Base-by-base conservation (phyloP, 1,140 invertebrate genomes). In the Steinernema khuongi region DNA sequence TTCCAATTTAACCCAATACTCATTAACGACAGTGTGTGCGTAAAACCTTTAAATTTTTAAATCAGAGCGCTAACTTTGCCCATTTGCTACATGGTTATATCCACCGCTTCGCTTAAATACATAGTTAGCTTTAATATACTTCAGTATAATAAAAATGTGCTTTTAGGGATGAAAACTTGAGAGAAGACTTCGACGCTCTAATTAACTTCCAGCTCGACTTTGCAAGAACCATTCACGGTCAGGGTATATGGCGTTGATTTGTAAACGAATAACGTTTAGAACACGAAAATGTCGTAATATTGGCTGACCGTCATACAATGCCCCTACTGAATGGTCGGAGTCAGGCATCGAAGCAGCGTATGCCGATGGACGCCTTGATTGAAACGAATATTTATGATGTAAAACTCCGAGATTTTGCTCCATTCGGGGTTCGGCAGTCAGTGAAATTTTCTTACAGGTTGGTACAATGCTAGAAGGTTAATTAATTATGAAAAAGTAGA, bases 281-380 rank as follows among this genome's bases (percentile, higher is more conserved):
- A 73, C 81, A 83, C 33, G 80, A 81, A 74, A 83, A 81, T 68
- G 80, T 82, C n/a, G 41, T 81, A 29, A 41, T 81, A 14, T 66
- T 83, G 68, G 80, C 80, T 30, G 80, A 81, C 44, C 74, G 73
- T 17, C 81, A 81, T 33, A 81, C 80, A 66, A 83, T 81, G 68
- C 80, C 80, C n/a, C 83, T 74, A 44, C 36, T 81, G 50, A 72
- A 83, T 70, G 80, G 80, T 1, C 33, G 79, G 68, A 76, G 50
- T 32, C 60, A 77, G 43, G 19, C 70, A n/a, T 66, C 83, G 19
- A 76, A 71, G 67, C 26, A 81, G n/a, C 79, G 79, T 19, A 67
- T 81, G 36, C 81, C 80, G 7, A 50, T 71, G 28, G 82, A 83
- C 44, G 72, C 77, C 19, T 50, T 81, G 26, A 74, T 81, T 31